Percentiles rank a stretch among this genome's conserved stretches.
These are phyloP conservation scores for Enteromius viviparus DNA, from an alignment of 2,797 vertebrate species.

Conservation along the genomic window DNA sequence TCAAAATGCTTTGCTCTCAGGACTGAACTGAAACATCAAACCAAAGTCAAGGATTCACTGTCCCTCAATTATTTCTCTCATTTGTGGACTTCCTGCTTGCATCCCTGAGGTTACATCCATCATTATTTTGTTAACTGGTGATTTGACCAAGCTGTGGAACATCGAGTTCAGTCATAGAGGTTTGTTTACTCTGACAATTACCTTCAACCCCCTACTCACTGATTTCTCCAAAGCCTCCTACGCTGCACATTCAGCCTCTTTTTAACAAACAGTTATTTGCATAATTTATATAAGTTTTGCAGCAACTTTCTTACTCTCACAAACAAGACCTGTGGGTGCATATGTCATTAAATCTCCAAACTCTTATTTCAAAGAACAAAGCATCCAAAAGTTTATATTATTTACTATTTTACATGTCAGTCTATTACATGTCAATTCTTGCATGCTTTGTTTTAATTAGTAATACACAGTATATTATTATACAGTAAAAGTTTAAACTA, in stretches of 20 bases:
- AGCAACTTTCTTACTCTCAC: background rate
- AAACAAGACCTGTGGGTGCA: constrained; percentile 2
- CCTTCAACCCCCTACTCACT: constrained; percentile 1
- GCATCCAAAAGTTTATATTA: background rate
- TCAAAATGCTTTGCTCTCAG: constrained; percentile 66
- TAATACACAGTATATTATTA: background rate
- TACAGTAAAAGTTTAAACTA: background rate
- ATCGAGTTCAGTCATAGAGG: constrained; percentile 38
- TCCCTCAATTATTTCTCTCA: constrained; percentile 69
- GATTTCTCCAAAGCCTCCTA: constrained; percentile 28
- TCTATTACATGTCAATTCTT: background rate
- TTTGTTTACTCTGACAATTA: constrained; percentile 62
- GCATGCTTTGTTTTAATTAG: background rate
- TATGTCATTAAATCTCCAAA: background rate
- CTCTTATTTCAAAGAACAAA: background rate
- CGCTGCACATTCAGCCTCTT: constrained; percentile 13
- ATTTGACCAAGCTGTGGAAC: constrained; percentile 18
- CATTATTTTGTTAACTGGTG: constrained; percentile 46
- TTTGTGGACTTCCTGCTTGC: constrained; percentile 58
- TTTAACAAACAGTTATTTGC: constrained; percentile 20
- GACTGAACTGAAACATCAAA: constrained; percentile 53
- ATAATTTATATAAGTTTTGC: background rate
- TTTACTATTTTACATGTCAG: background rate
- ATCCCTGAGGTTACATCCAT: constrained; percentile 28
- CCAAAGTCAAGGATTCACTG: constrained; percentile 59